Base-by-base conservation (phyloP, 2,113 vertebrate genomes). In the Azemiops feae region DNA sequence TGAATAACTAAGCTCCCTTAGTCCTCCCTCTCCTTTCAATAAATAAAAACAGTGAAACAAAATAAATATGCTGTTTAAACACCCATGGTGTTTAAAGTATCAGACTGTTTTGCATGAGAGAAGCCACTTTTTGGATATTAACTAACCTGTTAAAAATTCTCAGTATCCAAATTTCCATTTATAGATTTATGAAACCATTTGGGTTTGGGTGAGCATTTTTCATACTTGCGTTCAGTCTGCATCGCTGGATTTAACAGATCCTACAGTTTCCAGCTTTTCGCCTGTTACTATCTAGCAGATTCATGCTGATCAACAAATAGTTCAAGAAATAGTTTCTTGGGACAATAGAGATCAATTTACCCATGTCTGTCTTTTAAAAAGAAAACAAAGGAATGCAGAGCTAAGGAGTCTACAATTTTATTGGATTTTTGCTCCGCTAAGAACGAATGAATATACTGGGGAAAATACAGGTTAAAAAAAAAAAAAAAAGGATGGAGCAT, bases 311-410 rank as follows among this genome's bases (percentile, higher is more conserved):
- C 11, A 30, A 23, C 34, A 92, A 90, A 88, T 86, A 92, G 50
- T 54, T 47, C 22, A 16, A n/a, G 11, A 14, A 69, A 69, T 69
- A 69, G 6, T 39, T 58, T 25, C 47, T 85, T 34, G 30, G 5
- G 5, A 43, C 43, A 57, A 52, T 22, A 43, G 50, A 87, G 5
- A 93, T 93, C 54, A 81, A 27, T 1, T 94, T 88, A 92, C 50
- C 93, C 54, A 8, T 93, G 1, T 52, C 52, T 95, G 91, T 91
- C 93, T 60, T 95, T 93, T 69, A 91, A 43, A 81, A 10, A 81
- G 34, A 22, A 81, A 43, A 74, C 81, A 30, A 89, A 88, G 30
- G 6, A 53, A 87, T 90, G 93, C 81, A 87, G 89, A 91, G 92
- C 88, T 54, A 1, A 0, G 43, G 93, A 87, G 10, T 0, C 2